These are phyloP conservation scores for Drepanosiphum platanoidis DNA, from an alignment of 2,888 invertebrate genomes.

Conservation along the genomic window DNA sequence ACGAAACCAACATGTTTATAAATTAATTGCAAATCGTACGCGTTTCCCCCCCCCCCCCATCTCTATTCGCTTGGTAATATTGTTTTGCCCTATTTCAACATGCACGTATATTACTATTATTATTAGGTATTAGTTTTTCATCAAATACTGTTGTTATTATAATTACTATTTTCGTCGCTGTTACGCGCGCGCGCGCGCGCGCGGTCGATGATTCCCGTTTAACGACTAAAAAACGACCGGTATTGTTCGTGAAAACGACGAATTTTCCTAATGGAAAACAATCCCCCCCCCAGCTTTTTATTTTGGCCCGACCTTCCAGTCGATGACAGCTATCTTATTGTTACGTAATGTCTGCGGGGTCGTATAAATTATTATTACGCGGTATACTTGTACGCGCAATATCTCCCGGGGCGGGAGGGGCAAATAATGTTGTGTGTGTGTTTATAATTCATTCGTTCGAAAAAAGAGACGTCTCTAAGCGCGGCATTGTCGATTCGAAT, in stretches of 20 bases:
- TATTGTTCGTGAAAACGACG: slow-evolving; percentile 14
- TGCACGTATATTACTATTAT: background rate
- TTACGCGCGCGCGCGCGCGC: background rate
- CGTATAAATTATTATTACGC: slow-evolving; percentile 30
- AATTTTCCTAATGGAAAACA: slow-evolving; percentile 29
- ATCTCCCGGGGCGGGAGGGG: background rate
- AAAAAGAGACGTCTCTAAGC: slow-evolving; percentile 24
- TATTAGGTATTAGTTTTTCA: background rate
- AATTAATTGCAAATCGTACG: background rate
- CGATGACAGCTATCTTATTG: slow-evolving; percentile 40
- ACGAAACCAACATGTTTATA: background rate
- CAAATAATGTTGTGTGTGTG: background rate
- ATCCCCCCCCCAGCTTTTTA: background rate
- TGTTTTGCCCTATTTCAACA: background rate
- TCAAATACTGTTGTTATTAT: background rate
- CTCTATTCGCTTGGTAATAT: background rate
- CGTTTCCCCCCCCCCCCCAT: too few relatives aligned
- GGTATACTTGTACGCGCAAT: background rate
- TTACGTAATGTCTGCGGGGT: slow-evolving; percentile 12
- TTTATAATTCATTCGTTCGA: slow-evolving; percentile 5
- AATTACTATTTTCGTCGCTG: background rate
- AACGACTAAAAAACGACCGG: background rate
- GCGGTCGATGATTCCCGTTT: background rate
- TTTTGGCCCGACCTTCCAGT: slow-evolving; percentile 5
- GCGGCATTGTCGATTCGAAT: slow-evolving; percentile 16